Evolutionary conservation across 1,140 invertebrate genomes (phyloP), one percentile per base, ranked within the genome.

Genomic region (Nixonia krombeini): DNA sequence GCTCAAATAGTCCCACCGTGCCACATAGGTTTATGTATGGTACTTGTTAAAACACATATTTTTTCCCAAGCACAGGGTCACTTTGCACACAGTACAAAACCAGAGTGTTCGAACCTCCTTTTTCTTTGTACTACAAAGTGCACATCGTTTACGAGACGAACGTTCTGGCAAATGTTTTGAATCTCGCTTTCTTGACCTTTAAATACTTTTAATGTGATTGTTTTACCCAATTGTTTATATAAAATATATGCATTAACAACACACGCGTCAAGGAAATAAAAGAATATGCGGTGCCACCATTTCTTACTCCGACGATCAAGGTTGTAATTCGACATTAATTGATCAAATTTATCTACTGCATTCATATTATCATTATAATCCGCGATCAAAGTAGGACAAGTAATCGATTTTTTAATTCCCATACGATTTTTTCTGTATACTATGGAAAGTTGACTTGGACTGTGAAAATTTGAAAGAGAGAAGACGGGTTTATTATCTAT

Each of bases 351-450:
- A 47, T 74, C 71, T 6, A 76, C 71, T 47, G 23, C 44, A 35
- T 57, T 59, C 74, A 75, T 74, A 47, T 70, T 58, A 41, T 33
- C 25, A 70, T 76, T 76, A 46, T 78, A 78, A 40, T 76, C 70
- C 12, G 28, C 47, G 5, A 78, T 17, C 8, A 40, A 41, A 6
- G 7, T 23, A n/a, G 73, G 67, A 47, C 67, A 73, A 17, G 50
- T 26, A 50, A 70, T 52, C 13, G 40, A 37, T 42, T 9, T 37
- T 47, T n/a, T 47, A 25, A n/a, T 53, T 28, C 73, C 67, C 64
- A 76, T 46, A 64, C 62, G 67, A 31, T 74, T 45, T 49, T 40
- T 70, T 56, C 61, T 52, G 12, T 57, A 37, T n/a, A 52, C 59
- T 42, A 29, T 25, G 33, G 37, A 51, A 25, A 8, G 29, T 23